Evolutionary conservation across 2,797 vertebrate genomes (phyloP), one percentile per base, ranked within the genome.

Genomic region (Chrosomus eos): DNA sequence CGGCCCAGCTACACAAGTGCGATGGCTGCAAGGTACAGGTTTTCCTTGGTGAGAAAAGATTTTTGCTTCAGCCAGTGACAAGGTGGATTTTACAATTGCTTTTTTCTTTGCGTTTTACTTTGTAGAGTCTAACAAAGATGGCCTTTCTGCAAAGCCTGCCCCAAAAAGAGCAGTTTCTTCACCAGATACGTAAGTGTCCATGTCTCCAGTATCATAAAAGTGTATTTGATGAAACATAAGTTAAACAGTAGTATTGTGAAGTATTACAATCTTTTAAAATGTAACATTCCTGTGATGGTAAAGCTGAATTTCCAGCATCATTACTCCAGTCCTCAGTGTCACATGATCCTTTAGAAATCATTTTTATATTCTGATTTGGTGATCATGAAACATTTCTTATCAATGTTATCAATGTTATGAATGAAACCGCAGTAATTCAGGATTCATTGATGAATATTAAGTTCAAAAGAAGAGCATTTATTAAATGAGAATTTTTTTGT

Each of bases 1-100:
- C 0, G 97, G 98, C 53, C 98, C 97, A 0, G 98, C 98, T 89
- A 98, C 98, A 0, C 98, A 98, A 96, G 98, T 98, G 38, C 96
- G 97, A 96, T 99, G 98, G 98, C 93, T 98, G 79, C 98, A 99
- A 94, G 98, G 97, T 98, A 85, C 18, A 73, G 19, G 18, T 45
- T 48, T 43, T 18, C 55, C 70, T 40, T 8, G n/a, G 11, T 70
- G 7, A 55, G 11, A n/a, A 64, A 64, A 55, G 1, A 3, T 55
- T 21, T 11, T 38, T 79, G 21, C 62, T 36, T 28, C 5, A 10
- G 10, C 7, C 64, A 53, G 21, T 70, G 53, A 48, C 28, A 0
- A 23, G 33, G 28, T 68, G 1, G 43, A 58, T 40, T 43, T 71
- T 71, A 55, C 23, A 40, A 33, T 58, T n/a, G 2, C 18, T 83